Evolutionary conservation across 2,888 invertebrate species (phyloP).

Genomic region (Spilosoma lubricipeda): DNA sequence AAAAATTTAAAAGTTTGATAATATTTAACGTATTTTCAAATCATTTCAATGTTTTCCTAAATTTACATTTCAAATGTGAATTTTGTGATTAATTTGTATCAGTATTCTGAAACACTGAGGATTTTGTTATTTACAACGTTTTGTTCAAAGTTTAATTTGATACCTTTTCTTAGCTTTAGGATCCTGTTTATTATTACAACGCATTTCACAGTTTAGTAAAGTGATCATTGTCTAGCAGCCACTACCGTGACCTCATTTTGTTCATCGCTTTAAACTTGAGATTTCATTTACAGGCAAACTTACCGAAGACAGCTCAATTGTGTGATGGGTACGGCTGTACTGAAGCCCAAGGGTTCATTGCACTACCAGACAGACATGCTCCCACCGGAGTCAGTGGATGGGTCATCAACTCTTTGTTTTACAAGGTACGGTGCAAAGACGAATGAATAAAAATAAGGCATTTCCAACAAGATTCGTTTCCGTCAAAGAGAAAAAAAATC

Average conservation of each 20-base stretch:
- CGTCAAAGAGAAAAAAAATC: no score
- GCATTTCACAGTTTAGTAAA: neutral
- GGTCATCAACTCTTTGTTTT: conserved; percentile 57
- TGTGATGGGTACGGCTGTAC: conserved; percentile 64
- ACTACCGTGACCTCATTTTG: neutral
- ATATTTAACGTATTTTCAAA: no score
- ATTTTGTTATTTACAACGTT: neutral
- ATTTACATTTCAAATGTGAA: no score
- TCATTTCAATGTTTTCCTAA: no score
- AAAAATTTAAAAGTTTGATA: no score
- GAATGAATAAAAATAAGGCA: no score
- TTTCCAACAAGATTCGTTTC: no score
- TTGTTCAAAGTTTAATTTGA: neutral
- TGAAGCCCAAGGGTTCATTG: conserved; percentile 60
- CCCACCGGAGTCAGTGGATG: conserved; percentile 55
- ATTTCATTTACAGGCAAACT: conserved; percentile 49
- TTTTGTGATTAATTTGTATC: no score
- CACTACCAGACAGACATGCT: conserved; percentile 43
- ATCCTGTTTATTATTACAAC: neutral
- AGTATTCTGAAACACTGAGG: no score
- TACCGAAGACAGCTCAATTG: conserved; percentile 49
- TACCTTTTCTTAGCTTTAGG: no score
- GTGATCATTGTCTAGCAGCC: neutral
- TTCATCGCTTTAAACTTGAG: neutral
- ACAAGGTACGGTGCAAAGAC: conserved; percentile 52